A percentile compares a stretch with the other conserved stretches of the same genome.
These are phyloP conservation scores for Balaeniceps rex DNA, from an alignment of 2,113 vertebrate species.

Conservation along the genomic window DNA sequence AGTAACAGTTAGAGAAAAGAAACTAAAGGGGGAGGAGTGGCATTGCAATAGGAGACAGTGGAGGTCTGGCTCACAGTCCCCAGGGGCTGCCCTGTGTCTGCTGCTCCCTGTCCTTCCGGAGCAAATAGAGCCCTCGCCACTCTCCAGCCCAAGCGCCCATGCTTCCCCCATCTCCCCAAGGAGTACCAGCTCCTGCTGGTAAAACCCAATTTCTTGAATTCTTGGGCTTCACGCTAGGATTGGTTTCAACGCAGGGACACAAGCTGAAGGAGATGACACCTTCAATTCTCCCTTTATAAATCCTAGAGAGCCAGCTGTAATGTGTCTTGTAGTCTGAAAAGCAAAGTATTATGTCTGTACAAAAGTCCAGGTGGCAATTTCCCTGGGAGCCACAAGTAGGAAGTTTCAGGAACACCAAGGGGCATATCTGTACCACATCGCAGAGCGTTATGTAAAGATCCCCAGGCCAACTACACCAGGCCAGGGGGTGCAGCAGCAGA, in stretches of 20 bases:
- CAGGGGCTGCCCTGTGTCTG: not conserved
- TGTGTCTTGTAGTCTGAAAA: not conserved
- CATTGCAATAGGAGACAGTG: fast-evolving
- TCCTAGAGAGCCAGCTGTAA: not conserved
- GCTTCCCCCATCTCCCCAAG: not conserved
- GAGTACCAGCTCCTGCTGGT: not conserved
- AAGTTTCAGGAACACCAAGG: not conserved
- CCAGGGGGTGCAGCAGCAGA: not conserved
- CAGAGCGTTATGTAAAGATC: not conserved
- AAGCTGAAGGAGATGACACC: not conserved
- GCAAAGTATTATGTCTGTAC: not conserved
- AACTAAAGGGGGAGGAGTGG: not conserved
- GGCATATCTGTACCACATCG: not conserved
- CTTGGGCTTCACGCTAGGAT: not conserved
- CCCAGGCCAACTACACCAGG: fast-evolving
- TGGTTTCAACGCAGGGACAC: not conserved
- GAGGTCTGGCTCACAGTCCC: not conserved
- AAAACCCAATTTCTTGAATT: not conserved
- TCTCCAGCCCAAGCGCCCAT: not conserved
- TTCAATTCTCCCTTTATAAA: not conserved
- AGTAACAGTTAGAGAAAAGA: not conserved
- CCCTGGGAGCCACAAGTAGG: not conserved
- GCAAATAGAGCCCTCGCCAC: not conserved
- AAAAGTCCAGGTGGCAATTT: conserved; percentile 31
- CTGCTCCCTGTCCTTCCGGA: not conserved